phyloP scores from a whole-genome alignment of 2,113 vertebrate genomes.

The Colistium nudipinnis region DNA sequence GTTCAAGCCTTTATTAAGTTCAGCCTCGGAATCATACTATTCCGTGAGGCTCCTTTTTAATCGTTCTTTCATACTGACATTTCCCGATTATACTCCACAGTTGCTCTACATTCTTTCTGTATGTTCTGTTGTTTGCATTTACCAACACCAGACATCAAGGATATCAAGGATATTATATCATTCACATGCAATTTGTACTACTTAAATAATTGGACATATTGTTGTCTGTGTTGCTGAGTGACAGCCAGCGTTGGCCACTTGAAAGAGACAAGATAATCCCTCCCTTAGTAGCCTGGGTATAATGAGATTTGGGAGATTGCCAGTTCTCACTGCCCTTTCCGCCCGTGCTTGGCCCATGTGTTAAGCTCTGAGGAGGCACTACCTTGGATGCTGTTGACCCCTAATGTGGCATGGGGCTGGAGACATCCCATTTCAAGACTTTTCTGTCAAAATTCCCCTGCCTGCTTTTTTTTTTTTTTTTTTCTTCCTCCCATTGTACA shows the following conservation, averaged over 20 bases:
- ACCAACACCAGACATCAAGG: not conserved
- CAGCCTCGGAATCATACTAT: not conserved
- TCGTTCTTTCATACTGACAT: not conserved
- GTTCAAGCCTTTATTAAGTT: not conserved
- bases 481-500: conserved; percentile 22
- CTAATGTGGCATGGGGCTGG: conserved; percentile 39
- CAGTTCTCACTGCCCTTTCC: conserved; percentile 58
- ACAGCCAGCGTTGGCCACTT: conserved; percentile 51
- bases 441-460: conserved; percentile 21
- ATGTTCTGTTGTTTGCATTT: not conserved
- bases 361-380: conserved; percentile 55
- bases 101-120: not conserved
- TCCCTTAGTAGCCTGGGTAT: conserved; percentile 60
- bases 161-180: not conserved
- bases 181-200: not conserved
- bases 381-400: conserved; percentile 50
- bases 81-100: not conserved
- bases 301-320: conserved; percentile 67
- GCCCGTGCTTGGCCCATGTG: conserved; percentile 54
- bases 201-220: conserved; percentile 18
- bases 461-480: conserved; percentile 21
- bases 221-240: conserved; percentile 45
- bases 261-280: conserved; percentile 59
- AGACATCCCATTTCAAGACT: conserved; percentile 26
- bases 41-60: not conserved